Percentiles rank a stretch among this genome's conserved stretches.
Conservation (phyloP, 2,888 invertebrate species). For the Neocrepidodera transversa region DNA sequence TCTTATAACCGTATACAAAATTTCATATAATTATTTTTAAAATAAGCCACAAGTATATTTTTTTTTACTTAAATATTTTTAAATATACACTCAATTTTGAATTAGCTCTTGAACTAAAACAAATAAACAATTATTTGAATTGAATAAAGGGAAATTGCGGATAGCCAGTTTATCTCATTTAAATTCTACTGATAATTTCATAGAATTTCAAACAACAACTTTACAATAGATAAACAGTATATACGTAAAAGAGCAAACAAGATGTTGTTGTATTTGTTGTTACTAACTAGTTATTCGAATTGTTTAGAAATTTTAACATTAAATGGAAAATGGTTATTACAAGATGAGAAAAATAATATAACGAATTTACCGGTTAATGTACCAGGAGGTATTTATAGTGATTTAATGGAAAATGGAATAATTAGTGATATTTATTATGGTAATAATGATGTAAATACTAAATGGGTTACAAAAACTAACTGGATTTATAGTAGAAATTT, state of each 20-base stretch:
- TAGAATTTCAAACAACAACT: neutral
- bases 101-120: no score
- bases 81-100: no score
- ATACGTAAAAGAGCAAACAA: neutral
- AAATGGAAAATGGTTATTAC: conserved; percentile 39
- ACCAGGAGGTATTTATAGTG: conserved; percentile 83
- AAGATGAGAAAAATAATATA: conserved; percentile 23
- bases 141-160: neutral
- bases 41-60: no score
- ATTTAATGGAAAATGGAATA: conserved; percentile 67
- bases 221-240: neutral
- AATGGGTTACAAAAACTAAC: conserved; percentile 82
- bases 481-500: conserved; percentile 81
- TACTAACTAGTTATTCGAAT: neutral
- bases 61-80: no score
- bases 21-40: no score
- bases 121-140: no score
- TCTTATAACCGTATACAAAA: no score
- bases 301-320: conserved; percentile 19
- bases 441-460: conserved; percentile 78
- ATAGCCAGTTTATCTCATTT: conserved; percentile 9
- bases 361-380: conserved; percentile 63
- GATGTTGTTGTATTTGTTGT: neutral
- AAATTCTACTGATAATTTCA: conserved; percentile 6
- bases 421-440: conserved; percentile 71